phyloP scores from a whole-genome alignment of 2,797 vertebrate species.

The Crypturellus tataupa region DNA sequence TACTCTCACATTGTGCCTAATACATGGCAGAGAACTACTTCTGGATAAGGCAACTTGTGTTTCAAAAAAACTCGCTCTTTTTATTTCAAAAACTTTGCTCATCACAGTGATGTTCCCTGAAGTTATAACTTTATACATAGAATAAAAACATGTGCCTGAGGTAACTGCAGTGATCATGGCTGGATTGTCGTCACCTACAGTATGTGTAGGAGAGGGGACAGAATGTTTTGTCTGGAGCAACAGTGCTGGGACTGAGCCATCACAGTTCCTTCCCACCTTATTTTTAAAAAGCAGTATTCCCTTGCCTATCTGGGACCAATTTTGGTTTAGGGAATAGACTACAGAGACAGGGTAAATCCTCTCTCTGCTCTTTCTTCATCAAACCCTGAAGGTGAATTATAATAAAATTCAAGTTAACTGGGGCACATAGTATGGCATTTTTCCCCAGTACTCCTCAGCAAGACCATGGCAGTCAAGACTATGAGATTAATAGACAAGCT shows the following conservation, averaged over 20 bases:
- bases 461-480: background rate
- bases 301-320: background rate
- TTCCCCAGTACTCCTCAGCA: background rate
- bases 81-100: no score
- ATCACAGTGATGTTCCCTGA: background rate
- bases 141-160: background rate
- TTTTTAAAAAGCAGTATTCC: background rate
- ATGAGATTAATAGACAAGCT: background rate
- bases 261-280: background rate
- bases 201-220: accelerated
- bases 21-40: background rate
- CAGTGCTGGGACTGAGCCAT: background rate
- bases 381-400: background rate
- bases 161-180: background rate
- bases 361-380: background rate
- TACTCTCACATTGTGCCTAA: background rate
- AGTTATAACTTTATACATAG: background rate
- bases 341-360: background rate
- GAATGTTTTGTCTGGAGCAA: background rate
- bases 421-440: accelerated
- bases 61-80: background rate
- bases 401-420: background rate
- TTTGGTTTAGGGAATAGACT: background rate
- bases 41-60: background rate
- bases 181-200: background rate